These are phyloP conservation scores for Ariolimax columbianus DNA, from an alignment of 2,888 invertebrate species.

Conservation along the genomic window DNA sequence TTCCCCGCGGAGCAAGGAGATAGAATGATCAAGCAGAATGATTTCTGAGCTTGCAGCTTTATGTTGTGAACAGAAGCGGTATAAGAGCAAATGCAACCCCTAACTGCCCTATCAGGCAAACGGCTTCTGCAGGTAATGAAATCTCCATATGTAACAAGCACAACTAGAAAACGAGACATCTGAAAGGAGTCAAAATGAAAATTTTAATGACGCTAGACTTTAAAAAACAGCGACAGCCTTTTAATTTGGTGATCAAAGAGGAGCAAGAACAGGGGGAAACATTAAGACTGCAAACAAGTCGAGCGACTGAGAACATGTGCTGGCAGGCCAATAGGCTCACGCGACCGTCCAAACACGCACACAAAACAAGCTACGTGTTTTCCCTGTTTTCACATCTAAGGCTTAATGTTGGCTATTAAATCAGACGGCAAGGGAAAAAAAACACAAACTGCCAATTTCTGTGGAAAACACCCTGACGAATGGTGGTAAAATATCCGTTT, in stretches of 20 bases:
- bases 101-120: not conserved
- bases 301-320: constrained; percentile 8
- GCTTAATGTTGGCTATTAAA: constrained; percentile 38
- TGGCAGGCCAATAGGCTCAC: not conserved
- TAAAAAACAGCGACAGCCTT: constrained; percentile 30
- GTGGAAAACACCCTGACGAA: constrained; percentile 4
- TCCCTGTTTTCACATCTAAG: constrained; percentile 22
- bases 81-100: not conserved
- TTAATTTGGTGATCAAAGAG: constrained; percentile 39
- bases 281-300: constrained; percentile 31
- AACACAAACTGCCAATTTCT: constrained; percentile 25
- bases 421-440: not conserved
- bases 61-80: not conserved
- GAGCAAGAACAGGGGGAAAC: not conserved
- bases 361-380: constrained; percentile 21
- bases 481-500: constrained; percentile 4
- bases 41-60: no score
- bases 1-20: no score
- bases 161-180: constrained; percentile 4
- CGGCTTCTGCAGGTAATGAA: constrained; percentile 11
- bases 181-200: constrained; percentile 25
- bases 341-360: constrained; percentile 15
- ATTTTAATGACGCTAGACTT: constrained; percentile 8
- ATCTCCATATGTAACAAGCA: constrained; percentile 16
- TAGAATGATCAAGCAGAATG: not conserved